These are phyloP conservation scores for Anguilla obscura DNA, from an alignment of 2,797 vertebrate genomes.

Conservation along the genomic window DNA sequence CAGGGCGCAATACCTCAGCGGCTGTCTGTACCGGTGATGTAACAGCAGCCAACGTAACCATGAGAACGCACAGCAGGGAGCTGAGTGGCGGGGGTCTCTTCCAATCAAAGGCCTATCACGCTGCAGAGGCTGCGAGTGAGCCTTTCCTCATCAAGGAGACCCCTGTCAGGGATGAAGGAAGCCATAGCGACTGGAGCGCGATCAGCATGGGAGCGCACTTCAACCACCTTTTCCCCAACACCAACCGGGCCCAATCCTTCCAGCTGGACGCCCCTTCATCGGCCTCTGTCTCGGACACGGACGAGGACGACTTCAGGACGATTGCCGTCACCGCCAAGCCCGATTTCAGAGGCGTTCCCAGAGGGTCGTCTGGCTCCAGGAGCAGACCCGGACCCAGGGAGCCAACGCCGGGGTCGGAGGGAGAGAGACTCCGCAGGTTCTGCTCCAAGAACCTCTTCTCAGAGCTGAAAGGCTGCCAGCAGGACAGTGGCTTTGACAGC, in stretches of 20 bases:
- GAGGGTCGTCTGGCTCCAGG: slow-evolving; percentile 41
- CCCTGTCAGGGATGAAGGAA: slow-evolving; percentile 74
- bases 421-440: slow-evolving; percentile 31
- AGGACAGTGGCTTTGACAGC: slow-evolving; percentile 77
- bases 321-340: slow-evolving; percentile 50
- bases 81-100: slow-evolving; percentile 51
- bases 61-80: slow-evolving; percentile 60
- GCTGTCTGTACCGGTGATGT: slow-evolving; percentile 29
- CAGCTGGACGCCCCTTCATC: slow-evolving; percentile 35
- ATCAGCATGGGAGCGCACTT: slow-evolving; percentile 52
- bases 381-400: slow-evolving; percentile 46
- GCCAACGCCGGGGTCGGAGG: slow-evolving; percentile 69
- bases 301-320: slow-evolving; percentile 45
- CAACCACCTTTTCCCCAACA: slow-evolving; percentile 34
- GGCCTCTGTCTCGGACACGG: slow-evolving; percentile 19
- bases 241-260: slow-evolving; percentile 46
- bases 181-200: slow-evolving; percentile 66
- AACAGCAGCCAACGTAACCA: slow-evolving; percentile 26
- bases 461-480: slow-evolving; percentile 64
- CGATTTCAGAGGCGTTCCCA: slow-evolving; percentile 66
- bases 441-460: slow-evolving; percentile 60
- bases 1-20: not conserved
- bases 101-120: slow-evolving; percentile 38
- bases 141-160: slow-evolving; percentile 63
- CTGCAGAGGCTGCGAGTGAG: slow-evolving; percentile 42